These are phyloP conservation scores for Camelus dromedarius DNA, from an alignment of 2,113 vertebrate species.

Conservation along the genomic window DNA sequence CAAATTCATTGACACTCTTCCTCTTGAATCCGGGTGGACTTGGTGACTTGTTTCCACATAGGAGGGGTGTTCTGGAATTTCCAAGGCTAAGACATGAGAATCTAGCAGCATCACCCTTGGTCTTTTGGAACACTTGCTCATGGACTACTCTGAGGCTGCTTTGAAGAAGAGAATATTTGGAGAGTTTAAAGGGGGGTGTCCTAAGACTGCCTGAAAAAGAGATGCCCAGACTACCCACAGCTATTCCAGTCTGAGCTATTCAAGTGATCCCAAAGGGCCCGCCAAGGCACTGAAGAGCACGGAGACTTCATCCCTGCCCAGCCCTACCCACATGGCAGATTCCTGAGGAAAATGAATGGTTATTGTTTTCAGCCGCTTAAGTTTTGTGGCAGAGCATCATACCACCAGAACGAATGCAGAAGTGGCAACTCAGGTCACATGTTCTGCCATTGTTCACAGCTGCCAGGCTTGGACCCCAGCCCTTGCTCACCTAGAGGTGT, in stretches of 20 bases:
- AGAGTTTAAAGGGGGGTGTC: not conserved
- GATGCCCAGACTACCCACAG: not conserved
- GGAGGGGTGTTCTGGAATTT: not conserved
- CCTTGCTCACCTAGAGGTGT: not conserved
- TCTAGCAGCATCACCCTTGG: no score
- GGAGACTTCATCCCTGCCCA: not conserved
- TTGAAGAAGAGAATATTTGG: not conserved
- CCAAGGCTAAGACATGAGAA: not conserved
- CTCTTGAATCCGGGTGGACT: not conserved
- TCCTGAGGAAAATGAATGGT: not conserved
- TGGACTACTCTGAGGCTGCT: not conserved
- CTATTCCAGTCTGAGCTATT: not conserved
- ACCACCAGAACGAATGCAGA: not conserved
- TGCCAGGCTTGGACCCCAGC: not conserved
- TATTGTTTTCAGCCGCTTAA: not conserved
- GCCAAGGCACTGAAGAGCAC: fast-evolving
- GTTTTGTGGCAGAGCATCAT: not conserved
- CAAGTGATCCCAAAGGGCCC: not conserved
- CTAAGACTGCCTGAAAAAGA: not conserved
- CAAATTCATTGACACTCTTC: not conserved
- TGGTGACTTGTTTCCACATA: not conserved
- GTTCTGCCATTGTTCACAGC: no score
- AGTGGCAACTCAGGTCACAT: not conserved
- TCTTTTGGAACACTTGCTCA: not conserved
- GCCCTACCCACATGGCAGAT: not conserved